Conservation (phyloP, 2,113 vertebrate species). For the Oryzias celebensis region DNA sequence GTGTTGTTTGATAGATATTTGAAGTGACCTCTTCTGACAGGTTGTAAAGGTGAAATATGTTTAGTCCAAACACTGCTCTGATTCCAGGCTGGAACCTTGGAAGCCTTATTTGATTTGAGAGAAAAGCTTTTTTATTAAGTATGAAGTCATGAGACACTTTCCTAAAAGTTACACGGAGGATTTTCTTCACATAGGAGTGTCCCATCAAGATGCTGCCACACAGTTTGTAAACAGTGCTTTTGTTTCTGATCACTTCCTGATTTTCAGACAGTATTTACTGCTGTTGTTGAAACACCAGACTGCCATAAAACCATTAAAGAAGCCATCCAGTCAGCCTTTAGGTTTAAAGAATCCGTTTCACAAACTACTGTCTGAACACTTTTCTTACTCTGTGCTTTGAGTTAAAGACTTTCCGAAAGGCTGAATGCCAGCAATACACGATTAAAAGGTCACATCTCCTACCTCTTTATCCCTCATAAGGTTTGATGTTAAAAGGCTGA, state of each 20-base stretch:
- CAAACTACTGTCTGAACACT: conserved; percentile 12
- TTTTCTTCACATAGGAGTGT: neutral
- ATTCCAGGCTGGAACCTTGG: conserved; percentile 72
- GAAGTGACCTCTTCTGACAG: conserved; percentile 16
- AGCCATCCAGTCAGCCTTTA: neutral
- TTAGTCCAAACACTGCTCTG: conserved; percentile 22
- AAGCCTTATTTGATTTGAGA: conserved; percentile 56
- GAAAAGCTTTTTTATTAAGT: neutral
- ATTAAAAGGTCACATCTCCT: conserved; percentile 56
- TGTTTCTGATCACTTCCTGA: too few species aligned
- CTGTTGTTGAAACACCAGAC: conserved; percentile 13
- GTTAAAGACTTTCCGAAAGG: conserved; percentile 34
- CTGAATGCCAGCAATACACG: conserved; percentile 63
- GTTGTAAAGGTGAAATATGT: conserved; percentile 3
- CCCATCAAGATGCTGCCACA: neutral
- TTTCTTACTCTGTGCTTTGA: conserved; percentile 23
- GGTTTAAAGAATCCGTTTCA: neutral
- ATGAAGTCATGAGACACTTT: conserved; percentile 6
- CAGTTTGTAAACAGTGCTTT: neutral
- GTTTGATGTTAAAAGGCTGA: conserved; percentile 19
- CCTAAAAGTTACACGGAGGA: neutral
- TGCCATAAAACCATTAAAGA: conserved; percentile 32
- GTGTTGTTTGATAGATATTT: conserved; percentile 13
- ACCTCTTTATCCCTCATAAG: conserved; percentile 56
- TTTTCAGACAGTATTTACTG: too few species aligned